Evolutionary conservation across 2,888 invertebrate genomes (phyloP).

Genomic region (Chrysolina oricalcia): DNA sequence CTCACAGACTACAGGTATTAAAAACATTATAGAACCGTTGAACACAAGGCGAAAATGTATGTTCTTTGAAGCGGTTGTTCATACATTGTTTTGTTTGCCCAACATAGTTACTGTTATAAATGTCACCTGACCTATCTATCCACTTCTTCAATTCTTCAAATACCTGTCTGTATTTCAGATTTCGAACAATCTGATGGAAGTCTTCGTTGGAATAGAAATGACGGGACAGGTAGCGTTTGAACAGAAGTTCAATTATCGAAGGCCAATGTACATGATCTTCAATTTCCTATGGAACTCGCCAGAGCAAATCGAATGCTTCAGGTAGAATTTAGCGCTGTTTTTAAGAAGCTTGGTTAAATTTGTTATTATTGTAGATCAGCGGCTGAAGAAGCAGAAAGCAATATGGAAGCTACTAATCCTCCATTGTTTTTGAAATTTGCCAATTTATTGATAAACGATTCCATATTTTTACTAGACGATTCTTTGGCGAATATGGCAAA

Average conservation of each 20-base stretch:
- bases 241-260: slow-evolving; percentile 96
- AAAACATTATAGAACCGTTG: slow-evolving; percentile 9
- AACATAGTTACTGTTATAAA: neutral
- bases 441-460: slow-evolving; percentile 97
- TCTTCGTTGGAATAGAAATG: slow-evolving; percentile 98
- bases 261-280: slow-evolving; percentile 96
- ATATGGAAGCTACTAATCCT: slow-evolving; percentile 92
- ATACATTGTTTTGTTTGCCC: neutral
- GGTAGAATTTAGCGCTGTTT: slow-evolving; percentile 69
- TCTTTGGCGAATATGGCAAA: slow-evolving; percentile 92
- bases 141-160: too few relatives aligned
- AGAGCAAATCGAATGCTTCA: slow-evolving; percentile 85
- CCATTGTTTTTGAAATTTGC: slow-evolving; percentile 95
- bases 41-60: neutral
- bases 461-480: slow-evolving; percentile 95
- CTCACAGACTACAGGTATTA: slow-evolving; percentile 79
- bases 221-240: slow-evolving; percentile 97
- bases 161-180: slow-evolving; percentile 74
- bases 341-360: neutral
- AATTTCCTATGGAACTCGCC: slow-evolving; percentile 91
- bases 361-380: slow-evolving; percentile 75
- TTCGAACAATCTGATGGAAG: slow-evolving; percentile 86
- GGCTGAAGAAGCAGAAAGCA: slow-evolving; percentile 85
- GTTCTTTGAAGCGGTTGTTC: neutral
- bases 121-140: neutral